These are phyloP conservation scores for Drosophila neocordata DNA, from an alignment of 1,140 invertebrate genomes.

Conservation along the genomic window DNA sequence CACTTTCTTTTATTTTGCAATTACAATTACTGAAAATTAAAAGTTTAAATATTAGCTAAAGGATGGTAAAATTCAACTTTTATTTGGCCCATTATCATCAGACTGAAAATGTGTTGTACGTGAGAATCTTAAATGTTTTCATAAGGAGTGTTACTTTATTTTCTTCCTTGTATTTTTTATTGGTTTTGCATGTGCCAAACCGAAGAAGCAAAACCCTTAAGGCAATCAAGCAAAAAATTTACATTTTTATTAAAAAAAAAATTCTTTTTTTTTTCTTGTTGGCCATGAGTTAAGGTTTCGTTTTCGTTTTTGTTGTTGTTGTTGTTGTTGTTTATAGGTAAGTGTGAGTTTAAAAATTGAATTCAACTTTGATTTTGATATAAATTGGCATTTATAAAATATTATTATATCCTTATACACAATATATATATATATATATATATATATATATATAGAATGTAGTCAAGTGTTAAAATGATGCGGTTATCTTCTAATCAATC, in stretches of 20 bases:
- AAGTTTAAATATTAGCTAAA: not conserved
- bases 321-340: not conserved
- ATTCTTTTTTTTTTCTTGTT: conserved; percentile 36
- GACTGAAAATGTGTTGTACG: conserved; percentile 42
- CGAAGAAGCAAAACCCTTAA: conserved; percentile 47
- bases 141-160: conserved; percentile 70
- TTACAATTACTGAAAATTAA: conserved; percentile 37
- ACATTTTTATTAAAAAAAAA: conserved; percentile 76
- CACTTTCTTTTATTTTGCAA: conserved; percentile 41
- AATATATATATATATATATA: no score
- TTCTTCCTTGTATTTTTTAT: conserved; percentile 57
- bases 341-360: conserved; percentile 53
- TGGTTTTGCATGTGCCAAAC: conserved; percentile 59
- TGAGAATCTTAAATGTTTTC: conserved; percentile 44
- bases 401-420: no score
- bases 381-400: conserved; percentile 58
- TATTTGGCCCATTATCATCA: conserved; percentile 64
- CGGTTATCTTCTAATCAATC: conserved; percentile 25
- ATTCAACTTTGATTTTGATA: conserved; percentile 60
- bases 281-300: conserved; percentile 25
- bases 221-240: conserved; percentile 65
- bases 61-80: conserved; percentile 28
- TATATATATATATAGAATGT: no score
- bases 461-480: conserved; percentile 2
- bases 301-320: no score